These are phyloP conservation scores for Cryptophagus acutangulus DNA, from an alignment of 2,888 invertebrate species.

Conservation along the genomic window DNA sequence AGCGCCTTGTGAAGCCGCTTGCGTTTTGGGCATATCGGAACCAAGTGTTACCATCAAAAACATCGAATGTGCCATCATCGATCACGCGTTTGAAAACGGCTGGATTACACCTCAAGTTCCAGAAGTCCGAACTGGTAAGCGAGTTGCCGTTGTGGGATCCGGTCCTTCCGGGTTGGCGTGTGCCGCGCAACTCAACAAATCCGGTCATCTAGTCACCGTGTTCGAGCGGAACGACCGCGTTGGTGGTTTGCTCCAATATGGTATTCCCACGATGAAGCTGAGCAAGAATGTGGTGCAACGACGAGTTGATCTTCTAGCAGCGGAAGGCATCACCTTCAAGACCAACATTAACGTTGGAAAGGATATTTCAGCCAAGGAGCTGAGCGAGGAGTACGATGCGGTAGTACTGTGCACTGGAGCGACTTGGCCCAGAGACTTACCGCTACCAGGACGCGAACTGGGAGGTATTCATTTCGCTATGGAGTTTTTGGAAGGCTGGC, in stretches of 20 bases:
- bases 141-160: constrained; percentile 71
- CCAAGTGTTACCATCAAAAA: constrained; percentile 98
- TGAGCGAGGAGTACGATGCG: constrained; percentile 70
- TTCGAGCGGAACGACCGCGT: constrained; percentile 94
- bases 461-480: constrained; percentile 96
- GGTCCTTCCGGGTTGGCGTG: constrained; percentile 94
- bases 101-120: constrained; percentile 77
- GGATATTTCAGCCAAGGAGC: constrained; percentile 73
- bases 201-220: constrained; percentile 93
- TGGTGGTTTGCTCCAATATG: constrained; percentile 94
- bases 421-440: constrained; percentile 92
- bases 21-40: constrained; percentile 84
- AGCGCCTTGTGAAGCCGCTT: constrained; percentile 98
- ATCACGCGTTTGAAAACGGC: constrained; percentile 94
- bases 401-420: constrained; percentile 89
- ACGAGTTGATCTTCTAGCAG: constrained; percentile 76
- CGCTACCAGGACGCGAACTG: constrained; percentile 74
- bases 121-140: constrained; percentile 36
- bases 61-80: constrained; percentile 98
- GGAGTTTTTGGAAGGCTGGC: constrained; percentile 95
- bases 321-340: constrained; percentile 82
- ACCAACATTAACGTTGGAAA: constrained; percentile 88
- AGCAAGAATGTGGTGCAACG: constrained; percentile 90
- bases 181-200: constrained; percentile 95
- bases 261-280: constrained; percentile 98